These are phyloP conservation scores for Dryobates pubescens DNA, from an alignment of 2,797 vertebrate genomes.

Conservation along the genomic window DNA sequence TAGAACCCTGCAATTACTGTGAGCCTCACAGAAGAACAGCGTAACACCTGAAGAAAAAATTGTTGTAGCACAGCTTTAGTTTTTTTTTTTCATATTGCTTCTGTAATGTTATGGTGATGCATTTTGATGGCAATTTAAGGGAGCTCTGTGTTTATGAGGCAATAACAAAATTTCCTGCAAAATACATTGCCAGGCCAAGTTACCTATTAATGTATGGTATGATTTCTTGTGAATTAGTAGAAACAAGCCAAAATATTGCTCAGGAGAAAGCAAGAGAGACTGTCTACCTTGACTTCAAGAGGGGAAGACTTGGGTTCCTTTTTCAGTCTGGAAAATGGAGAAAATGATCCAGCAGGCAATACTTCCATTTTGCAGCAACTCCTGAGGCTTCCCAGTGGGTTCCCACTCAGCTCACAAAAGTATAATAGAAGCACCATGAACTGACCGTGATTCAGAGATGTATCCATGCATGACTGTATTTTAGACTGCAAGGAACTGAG, in stretches of 20 bases:
- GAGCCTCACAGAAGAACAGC: background rate
- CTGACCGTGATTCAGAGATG: background rate
- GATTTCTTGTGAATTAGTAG: background rate
- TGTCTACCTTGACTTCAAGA: background rate
- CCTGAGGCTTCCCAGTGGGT: background rate
- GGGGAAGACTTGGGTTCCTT: background rate
- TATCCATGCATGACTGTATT: background rate
- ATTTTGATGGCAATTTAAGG: constrained; percentile 32
- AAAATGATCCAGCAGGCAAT: background rate
- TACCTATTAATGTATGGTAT: background rate
- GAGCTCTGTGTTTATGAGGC: constrained; percentile 25
- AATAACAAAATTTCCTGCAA: constrained; percentile 33
- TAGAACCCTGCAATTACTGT: background rate
- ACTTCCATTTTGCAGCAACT: background rate
- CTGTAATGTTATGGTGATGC: constrained; percentile 33
- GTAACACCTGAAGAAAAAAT: background rate
- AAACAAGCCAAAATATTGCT: background rate
- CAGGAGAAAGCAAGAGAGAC: background rate
- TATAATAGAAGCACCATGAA: background rate
- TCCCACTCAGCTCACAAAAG: background rate
- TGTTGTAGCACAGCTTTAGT: background rate
- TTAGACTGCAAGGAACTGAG: background rate
- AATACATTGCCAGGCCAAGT: constrained; percentile 32
- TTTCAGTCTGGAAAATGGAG: background rate
- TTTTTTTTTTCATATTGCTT: constrained; percentile 25